A percentile compares a stretch with the other conserved stretches of the same genome.
Evolutionary conservation across 2,797 vertebrate species (phyloP).

Genomic region (Eulemur albifrons): DNA sequence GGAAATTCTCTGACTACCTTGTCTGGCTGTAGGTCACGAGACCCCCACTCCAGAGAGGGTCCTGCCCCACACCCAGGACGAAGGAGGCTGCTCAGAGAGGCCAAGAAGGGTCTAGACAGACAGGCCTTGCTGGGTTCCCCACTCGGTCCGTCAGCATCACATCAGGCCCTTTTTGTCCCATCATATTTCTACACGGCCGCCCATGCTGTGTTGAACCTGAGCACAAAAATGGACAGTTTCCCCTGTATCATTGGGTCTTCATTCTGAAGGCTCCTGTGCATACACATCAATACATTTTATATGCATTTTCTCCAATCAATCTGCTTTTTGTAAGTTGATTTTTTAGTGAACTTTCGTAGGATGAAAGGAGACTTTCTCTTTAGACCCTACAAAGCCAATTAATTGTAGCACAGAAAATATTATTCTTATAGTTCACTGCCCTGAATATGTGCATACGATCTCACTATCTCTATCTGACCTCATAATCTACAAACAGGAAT

Average conservation of each 20-base stretch:
- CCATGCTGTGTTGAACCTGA: neutral
- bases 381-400: neutral
- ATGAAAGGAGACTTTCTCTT: neutral
- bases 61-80: fast-evolving
- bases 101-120: neutral
- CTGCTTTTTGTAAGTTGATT: neutral
- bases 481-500: neutral
- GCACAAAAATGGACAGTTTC: neutral
- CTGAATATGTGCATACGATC: fast-evolving
- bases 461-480: neutral
- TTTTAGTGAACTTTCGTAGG: neutral
- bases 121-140: neutral
- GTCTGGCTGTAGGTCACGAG: fast-evolving
- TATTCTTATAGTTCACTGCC: neutral
- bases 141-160: neutral
- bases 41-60: neutral
- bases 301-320: neutral
- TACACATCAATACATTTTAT: neutral
- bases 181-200: neutral
- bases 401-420: neutral
- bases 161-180: neutral
- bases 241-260: neutral
- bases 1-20: neutral
- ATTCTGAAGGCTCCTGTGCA: too few relatives aligned
- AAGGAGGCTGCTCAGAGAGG: neutral